Evolutionary conservation across 2,113 vertebrate species (phyloP).

Genomic region (Salminus brasiliensis): DNA sequence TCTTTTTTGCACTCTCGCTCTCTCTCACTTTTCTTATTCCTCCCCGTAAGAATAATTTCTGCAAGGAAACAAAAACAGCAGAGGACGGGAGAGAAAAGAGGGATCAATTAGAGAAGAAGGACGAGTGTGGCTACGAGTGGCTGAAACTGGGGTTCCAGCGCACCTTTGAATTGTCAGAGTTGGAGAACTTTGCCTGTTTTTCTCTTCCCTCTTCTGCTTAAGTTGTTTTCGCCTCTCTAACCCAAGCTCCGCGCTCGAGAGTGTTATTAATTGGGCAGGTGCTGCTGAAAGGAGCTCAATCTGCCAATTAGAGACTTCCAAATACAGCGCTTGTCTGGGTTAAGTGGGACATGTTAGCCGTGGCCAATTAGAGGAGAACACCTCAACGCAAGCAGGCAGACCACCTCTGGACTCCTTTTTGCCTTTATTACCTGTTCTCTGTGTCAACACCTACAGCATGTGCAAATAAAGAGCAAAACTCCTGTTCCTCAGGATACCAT

Average conservation of each 20-base stretch:
- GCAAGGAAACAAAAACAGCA: constrained; percentile 17
- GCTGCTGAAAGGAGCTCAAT: constrained; percentile 31
- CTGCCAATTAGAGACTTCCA: constrained; percentile 56
- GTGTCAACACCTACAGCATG: constrained; percentile 33
- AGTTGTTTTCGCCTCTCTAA: background rate
- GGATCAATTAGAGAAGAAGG: background rate
- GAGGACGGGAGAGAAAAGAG: background rate
- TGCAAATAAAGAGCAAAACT: background rate
- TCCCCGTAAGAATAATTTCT: constrained; percentile 31
- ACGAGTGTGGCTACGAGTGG: background rate
- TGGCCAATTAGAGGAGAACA: constrained; percentile 56
- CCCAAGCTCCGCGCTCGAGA: constrained; percentile 22
- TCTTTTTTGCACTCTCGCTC: background rate
- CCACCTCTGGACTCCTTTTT: constrained; percentile 8
- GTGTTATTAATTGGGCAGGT: constrained; percentile 59
- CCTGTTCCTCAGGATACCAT: too few relatives aligned
- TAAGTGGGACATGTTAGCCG: constrained; percentile 57
- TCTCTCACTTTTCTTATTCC: constrained; percentile 23
- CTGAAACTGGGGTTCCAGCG: constrained; percentile 22
- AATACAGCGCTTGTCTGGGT: constrained; percentile 52
- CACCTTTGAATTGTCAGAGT: constrained; percentile 49
- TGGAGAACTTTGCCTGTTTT: background rate
- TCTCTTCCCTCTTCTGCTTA: constrained; percentile 2
- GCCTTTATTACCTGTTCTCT: background rate
- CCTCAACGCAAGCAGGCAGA: constrained; percentile 40